A percentile compares a stretch with the other conserved stretches of the same genome.
These are phyloP conservation scores for Pomacea canaliculata DNA, from an alignment of 2,888 invertebrate species.

Conservation along the genomic window DNA sequence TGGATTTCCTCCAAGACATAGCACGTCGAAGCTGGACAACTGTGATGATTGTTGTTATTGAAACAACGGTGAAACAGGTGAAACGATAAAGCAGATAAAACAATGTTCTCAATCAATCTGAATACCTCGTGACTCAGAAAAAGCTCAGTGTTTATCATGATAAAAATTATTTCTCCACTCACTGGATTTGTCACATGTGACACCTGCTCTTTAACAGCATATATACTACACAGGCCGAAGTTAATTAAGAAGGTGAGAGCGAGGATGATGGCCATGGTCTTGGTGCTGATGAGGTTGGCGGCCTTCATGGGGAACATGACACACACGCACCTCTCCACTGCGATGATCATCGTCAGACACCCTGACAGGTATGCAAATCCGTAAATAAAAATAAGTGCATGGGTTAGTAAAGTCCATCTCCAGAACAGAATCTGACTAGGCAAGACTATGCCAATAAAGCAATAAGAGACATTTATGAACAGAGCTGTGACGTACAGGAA, in stretches of 20 bases:
- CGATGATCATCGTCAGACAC: background rate
- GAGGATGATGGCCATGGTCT: background rate
- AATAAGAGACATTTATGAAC: background rate
- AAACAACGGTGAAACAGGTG: background rate
- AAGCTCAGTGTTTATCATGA: background rate
- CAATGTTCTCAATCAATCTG: background rate
- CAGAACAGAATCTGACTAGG: background rate
- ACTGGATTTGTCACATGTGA: background rate
- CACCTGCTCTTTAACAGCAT: background rate
- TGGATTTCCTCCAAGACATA: background rate
- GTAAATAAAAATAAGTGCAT: background rate
- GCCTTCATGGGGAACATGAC: slow-evolving; percentile 3
- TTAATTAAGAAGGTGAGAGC: background rate
- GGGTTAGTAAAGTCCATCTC: background rate
- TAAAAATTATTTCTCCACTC: background rate
- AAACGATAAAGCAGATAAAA: background rate
- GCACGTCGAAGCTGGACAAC: background rate
- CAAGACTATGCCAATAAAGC: slow-evolving; percentile 30
- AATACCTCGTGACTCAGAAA: background rate
- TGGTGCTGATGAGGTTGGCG: background rate
- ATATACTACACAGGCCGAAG: background rate
- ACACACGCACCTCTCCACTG: background rate
- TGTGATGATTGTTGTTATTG: background rate
- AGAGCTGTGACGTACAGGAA: background rate
- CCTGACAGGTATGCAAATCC: background rate